These are phyloP conservation scores for Proteles cristata DNA, from an alignment of 2,113 vertebrate genomes.

Conservation along the genomic window DNA sequence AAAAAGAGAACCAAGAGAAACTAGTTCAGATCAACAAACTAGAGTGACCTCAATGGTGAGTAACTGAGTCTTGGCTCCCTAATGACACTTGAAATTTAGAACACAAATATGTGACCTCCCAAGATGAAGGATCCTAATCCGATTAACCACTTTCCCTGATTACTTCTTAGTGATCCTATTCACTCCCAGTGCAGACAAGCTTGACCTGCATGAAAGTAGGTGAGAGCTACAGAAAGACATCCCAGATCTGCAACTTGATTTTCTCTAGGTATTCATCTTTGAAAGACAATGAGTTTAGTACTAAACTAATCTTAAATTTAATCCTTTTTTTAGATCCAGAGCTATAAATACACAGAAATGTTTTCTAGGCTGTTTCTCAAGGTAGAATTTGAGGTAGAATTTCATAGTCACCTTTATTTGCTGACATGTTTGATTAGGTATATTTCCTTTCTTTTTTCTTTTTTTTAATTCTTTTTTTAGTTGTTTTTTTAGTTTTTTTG, in stretches of 20 bases:
- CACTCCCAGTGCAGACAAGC: not conserved
- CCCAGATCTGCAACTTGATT: not conserved
- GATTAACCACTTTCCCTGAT: not conserved
- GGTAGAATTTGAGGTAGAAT: not conserved
- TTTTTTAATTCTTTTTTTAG: not conserved
- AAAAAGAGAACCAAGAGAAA: not conserved
- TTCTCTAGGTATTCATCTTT: conserved; percentile 8
- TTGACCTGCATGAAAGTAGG: not conserved
- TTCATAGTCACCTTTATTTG: not conserved
- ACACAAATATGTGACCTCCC: not conserved
- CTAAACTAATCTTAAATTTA: not conserved
- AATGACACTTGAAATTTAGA: not conserved
- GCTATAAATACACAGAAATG: not conserved
- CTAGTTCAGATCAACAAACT: not conserved
- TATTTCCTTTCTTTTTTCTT: not conserved
- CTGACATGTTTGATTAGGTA: not conserved
- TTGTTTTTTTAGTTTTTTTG: no score
- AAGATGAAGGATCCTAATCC: not conserved
- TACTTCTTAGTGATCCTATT: not conserved
- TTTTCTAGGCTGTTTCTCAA: not conserved
- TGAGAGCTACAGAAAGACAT: not conserved
- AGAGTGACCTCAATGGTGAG: not conserved
- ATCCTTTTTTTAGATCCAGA: not conserved
- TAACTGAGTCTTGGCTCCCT: not conserved
- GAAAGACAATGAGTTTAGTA: not conserved